Base-by-base conservation (phyloP, 2,113 vertebrate species). In the Sinocyclocheilus anshuiensis region DNA sequence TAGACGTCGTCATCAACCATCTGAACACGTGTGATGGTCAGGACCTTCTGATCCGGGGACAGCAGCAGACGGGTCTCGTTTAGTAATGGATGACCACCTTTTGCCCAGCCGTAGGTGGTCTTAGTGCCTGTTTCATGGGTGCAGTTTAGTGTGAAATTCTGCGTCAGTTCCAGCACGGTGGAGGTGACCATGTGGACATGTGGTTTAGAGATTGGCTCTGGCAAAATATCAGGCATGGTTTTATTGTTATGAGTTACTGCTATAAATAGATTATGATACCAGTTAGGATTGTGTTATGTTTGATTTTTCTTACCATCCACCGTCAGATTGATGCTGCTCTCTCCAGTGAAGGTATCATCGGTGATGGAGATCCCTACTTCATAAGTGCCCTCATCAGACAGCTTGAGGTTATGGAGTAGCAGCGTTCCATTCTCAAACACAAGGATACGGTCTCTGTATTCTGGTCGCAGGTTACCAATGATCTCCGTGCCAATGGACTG, bases 321-420 rank as follows among this genome's bases (percentile, higher is more conserved):
- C 0, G 96, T 98, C 85, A 99, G 97, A 59, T 96, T 96, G 91
- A 99, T 98, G 92, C 94, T 96, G 88, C 96, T 96, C 90, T 98
- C 97, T 10, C 97, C 98, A 0, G 98, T 95, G 89, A 99, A 99
- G 0, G 94, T 97, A 83, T 99, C 98, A 0, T 98, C 98, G 0
- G 98, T 99, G 93, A 99, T 99, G 91, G 97, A 99, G 91, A 99
- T 96, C 94, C 98, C 97, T 36, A 99, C 98, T 33, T 99, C 97
- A 0, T 99, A 99, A 0, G 91, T 95, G 0, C 98, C 98, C 29
- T 99, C 97, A 0, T 99, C 98, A 0, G 96, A 90, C 72, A 97
- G 50, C 86, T 96, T 94, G 87, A 99, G 90, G 88, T 97, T 97
- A 84, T 97, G 96, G 81, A 99, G 96, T 75, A 99, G 95, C 89